Conservation (phyloP, 1,140 invertebrate genomes). For the Gerris buenoi region DNA sequence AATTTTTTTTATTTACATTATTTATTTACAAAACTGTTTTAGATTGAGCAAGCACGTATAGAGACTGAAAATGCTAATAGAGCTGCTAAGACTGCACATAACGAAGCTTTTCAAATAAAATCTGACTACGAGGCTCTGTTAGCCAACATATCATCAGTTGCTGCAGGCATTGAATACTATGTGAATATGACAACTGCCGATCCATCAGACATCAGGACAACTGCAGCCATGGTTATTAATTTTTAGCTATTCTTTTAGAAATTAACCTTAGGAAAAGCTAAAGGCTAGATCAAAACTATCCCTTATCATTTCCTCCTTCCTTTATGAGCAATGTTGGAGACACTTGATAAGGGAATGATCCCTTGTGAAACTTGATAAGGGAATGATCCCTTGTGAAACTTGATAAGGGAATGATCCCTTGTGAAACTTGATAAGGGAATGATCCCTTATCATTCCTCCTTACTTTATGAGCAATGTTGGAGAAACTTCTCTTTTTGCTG, state of each 20-base stretch:
- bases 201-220: constrained; percentile 60
- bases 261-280: background rate
- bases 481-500: no score
- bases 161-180: constrained; percentile 57
- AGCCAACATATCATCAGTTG: constrained; percentile 37
- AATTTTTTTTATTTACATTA: no score
- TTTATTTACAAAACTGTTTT: no score
- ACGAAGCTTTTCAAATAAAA: constrained; percentile 36
- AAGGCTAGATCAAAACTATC: background rate
- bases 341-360: no score
- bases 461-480: no score
- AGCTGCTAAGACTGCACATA: constrained; percentile 42
- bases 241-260: background rate
- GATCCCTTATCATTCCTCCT: no score
- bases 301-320: no score
- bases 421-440: no score
- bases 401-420: no score
- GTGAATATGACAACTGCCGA: constrained; percentile 57
- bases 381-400: no score
- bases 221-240: constrained; percentile 56
- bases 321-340: background rate
- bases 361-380: no score
- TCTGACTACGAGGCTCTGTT: constrained; percentile 40
- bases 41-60: constrained; percentile 42
- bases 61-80: constrained; percentile 36